Evolutionary conservation across 2,797 vertebrate species (phyloP).

Genomic region (Enteromius afrohamiltoni): DNA sequence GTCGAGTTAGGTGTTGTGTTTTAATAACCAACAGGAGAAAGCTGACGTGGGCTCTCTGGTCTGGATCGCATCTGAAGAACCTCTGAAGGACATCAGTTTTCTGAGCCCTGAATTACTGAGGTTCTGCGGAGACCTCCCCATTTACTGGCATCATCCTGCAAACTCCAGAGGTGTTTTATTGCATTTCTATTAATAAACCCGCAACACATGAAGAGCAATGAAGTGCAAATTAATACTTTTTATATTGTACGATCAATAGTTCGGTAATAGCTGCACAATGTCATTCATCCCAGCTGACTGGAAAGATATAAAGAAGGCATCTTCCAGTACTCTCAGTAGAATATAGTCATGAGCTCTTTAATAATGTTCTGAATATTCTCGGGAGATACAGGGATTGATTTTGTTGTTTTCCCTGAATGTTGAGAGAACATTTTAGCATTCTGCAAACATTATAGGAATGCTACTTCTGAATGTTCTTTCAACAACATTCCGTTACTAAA

Average conservation of each 20-base stretch:
- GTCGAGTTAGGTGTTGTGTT: background rate
- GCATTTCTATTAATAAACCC: background rate
- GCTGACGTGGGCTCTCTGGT: constrained; percentile 87
- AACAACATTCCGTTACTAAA: no score
- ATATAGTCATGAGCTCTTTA: background rate
- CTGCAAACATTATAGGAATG: no score
- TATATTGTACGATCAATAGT: background rate
- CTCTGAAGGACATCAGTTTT: constrained; percentile 87
- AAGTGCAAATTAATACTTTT: background rate
- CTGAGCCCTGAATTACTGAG: constrained; percentile 86
- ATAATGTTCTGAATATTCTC: background rate
- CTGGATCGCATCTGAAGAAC: constrained; percentile 87
- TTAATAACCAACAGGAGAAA: constrained; percentile 59
- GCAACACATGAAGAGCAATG: background rate
- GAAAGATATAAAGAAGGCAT: background rate
- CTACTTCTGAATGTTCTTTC: no score
- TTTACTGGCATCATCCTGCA: constrained; percentile 89
- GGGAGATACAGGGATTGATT: no score
- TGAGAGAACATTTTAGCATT: no score
- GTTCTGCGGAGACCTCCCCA: constrained; percentile 86
- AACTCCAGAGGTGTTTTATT: constrained; percentile 82
- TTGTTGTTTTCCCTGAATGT: no score
- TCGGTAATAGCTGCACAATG: background rate
- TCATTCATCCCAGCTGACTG: background rate
- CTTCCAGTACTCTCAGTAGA: background rate